Evolutionary conservation across 2,113 vertebrate genomes (phyloP), one percentile per base, ranked within the genome.

Genomic region (Formicarius rufipectus): DNA sequence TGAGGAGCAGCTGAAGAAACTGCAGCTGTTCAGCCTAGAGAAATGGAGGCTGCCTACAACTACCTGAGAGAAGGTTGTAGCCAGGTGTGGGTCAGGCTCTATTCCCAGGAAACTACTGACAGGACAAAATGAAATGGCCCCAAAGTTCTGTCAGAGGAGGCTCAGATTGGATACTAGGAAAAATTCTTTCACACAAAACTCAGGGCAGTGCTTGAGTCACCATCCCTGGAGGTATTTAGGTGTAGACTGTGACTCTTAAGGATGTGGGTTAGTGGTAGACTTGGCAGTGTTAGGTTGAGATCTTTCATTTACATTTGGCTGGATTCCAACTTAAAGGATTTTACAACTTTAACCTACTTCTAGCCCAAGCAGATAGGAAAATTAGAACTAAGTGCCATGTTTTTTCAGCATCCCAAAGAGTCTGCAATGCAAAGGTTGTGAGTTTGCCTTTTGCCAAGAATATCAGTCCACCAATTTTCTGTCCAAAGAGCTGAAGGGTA

Each of bases 171-270:
- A 3, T 21, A 55, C 28, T 5, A n/a, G 21, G 20, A 64, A 33
- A 42, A 44, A 44, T 22, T 44, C 20, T 21, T 64, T 44, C 40
- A 44, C 62, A 33, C 14, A 44, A 63, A 64, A 39, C 28, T 31
- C n/a, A 66, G 28, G 40, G 40, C 66, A 56, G 40, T 16, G 17
- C 13, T 7, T 6, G 31, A 49, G 10, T 33, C 39, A 31, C 56
- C 50, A 33, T 12, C 30, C 44, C 64, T 59, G 12, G 13, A 42
- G 10, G 15, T 40, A 47, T 35, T 83, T 35, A 87, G 25, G 25
- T 3, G 7, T 13, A 31, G 9, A n/a, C n/a, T 2, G 2, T 16
- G 17, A 22, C 5, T 3, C 49, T 30, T 28, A 8, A 6, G 40
- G 15, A 75, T 5, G 9, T 7, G 19, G 25, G 16, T 68, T 75